Percentiles rank a stretch among this genome's conserved stretches.
Conservation (phyloP, 2,797 vertebrate species). For the Arrhamphus sclerolepis region DNA sequence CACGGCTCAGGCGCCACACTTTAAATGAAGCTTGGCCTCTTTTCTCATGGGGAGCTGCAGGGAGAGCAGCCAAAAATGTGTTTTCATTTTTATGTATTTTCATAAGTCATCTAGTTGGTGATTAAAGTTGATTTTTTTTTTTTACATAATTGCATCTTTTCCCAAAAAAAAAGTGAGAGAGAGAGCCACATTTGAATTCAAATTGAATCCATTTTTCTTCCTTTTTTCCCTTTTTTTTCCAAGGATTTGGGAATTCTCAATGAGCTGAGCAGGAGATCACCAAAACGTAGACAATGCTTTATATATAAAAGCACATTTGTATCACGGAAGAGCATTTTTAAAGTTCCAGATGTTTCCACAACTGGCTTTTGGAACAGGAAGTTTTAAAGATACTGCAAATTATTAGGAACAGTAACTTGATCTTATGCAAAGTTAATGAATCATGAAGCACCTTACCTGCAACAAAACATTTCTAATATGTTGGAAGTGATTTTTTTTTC, state of each 20-base stretch:
- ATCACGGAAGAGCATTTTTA: constrained; percentile 44
- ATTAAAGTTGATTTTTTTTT: constrained; percentile 66
- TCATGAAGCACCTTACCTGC: too few species aligned
- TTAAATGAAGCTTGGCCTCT: constrained; percentile 76
- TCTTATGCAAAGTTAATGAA: too few species aligned
- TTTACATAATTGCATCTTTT: constrained; percentile 51
- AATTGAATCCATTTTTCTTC: constrained; percentile 22
- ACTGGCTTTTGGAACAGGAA: constrained; percentile 36
- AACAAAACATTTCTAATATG: too few species aligned
- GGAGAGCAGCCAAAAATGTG: constrained; percentile 71
- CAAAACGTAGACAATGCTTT: constrained; percentile 15
- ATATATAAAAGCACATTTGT: constrained; percentile 38
- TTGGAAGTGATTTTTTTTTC: too few species aligned
- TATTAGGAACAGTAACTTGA: background rate
- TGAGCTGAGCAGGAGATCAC: constrained; percentile 1
- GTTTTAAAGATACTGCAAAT: background rate
- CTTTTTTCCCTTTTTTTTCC: too few species aligned
- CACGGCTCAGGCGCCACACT: constrained; percentile 67
- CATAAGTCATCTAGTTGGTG: constrained; percentile 69
- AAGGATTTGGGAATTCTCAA: constrained; percentile 5
- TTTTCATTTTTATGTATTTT: constrained; percentile 80
- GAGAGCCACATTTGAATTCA: constrained; percentile 24
- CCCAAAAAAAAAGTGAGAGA: too few species aligned
- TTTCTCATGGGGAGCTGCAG: constrained; percentile 50
- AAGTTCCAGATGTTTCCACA: constrained; percentile 51